Evolutionary conservation across 2,888 invertebrate species (phyloP).

Genomic region (Erynnis tages): DNA sequence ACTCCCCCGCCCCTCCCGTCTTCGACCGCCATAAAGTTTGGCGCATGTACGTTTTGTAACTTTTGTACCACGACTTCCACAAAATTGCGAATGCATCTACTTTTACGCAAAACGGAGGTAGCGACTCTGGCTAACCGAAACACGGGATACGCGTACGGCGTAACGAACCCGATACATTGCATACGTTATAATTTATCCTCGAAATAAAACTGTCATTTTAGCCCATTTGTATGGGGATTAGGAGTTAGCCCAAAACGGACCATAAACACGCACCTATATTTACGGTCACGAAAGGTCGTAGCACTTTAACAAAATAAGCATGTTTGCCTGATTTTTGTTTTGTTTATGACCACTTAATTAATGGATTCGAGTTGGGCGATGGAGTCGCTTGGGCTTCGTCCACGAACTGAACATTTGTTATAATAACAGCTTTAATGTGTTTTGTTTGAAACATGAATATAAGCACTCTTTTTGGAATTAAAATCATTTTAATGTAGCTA

Average conservation of each 20-base stretch:
- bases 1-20: neutral
- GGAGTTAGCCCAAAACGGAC: neutral
- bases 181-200: conserved; percentile 1
- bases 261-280: neutral
- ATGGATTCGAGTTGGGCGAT: too few relatives aligned
- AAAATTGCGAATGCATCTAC: too few relatives aligned
- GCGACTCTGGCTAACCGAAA: neutral
- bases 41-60: neutral
- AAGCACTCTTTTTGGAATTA: too few relatives aligned
- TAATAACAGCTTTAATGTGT: too few relatives aligned
- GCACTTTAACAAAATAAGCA: neutral
- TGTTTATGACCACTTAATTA: neutral
- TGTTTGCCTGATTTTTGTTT: neutral
- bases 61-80: too few relatives aligned
- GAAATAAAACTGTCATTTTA: conserved; percentile 5
- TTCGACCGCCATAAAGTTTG: conserved; percentile 2
- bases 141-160: neutral
- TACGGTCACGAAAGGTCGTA: neutral
- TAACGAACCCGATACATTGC: conserved; percentile 3
- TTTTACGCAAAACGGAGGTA: neutral
- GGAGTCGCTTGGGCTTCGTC: too few relatives aligned
- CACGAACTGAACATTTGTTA: too few relatives aligned
- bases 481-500: too few relatives aligned
- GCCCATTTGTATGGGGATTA: conserved; percentile 3
- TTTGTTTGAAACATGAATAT: too few relatives aligned